These are phyloP conservation scores for Pogona vitticeps DNA, from an alignment of 2,113 vertebrate species.

Conservation along the genomic window DNA sequence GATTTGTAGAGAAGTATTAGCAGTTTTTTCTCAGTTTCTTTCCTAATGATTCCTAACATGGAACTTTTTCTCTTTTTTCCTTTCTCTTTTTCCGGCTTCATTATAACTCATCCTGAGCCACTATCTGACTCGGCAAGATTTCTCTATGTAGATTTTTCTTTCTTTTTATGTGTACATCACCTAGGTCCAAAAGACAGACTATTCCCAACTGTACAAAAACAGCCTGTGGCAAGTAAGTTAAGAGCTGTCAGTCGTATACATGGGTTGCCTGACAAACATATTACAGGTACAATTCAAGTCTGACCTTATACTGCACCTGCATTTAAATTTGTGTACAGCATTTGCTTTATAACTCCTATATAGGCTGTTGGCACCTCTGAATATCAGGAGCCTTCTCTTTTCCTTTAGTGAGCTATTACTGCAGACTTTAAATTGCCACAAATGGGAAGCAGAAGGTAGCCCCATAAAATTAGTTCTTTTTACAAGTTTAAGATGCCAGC, in stretches of 20 bases:
- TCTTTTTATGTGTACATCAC: slow-evolving; percentile 69
- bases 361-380: slow-evolving; percentile 62
- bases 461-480: slow-evolving; percentile 69
- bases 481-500: slow-evolving; percentile 64
- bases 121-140: slow-evolving; percentile 59
- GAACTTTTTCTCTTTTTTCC: not conserved
- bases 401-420: slow-evolving; percentile 63
- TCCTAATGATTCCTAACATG: not conserved
- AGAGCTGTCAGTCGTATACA: slow-evolving; percentile 66
- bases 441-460: slow-evolving; percentile 62
- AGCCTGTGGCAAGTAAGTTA: slow-evolving; percentile 64
- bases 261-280: slow-evolving; percentile 67
- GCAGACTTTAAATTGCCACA: slow-evolving; percentile 57
- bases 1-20: not conserved
- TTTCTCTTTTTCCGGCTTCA: slow-evolving; percentile 20
- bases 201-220: slow-evolving; percentile 61
- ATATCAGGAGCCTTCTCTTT: slow-evolving; percentile 43
- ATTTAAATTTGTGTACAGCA: slow-evolving; percentile 66
- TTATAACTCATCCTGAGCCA: slow-evolving; percentile 52
- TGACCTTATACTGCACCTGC: slow-evolving; percentile 71
- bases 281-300: slow-evolving; percentile 66
- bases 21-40: not conserved
- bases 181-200: slow-evolving; percentile 63
- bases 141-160: slow-evolving; percentile 61
- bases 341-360: slow-evolving; percentile 64